A percentile compares a stretch with the other conserved stretches of the same genome.
These are phyloP conservation scores for Rhizoglyphus robini DNA, from an alignment of 1,140 invertebrate species.

Conservation along the genomic window DNA sequence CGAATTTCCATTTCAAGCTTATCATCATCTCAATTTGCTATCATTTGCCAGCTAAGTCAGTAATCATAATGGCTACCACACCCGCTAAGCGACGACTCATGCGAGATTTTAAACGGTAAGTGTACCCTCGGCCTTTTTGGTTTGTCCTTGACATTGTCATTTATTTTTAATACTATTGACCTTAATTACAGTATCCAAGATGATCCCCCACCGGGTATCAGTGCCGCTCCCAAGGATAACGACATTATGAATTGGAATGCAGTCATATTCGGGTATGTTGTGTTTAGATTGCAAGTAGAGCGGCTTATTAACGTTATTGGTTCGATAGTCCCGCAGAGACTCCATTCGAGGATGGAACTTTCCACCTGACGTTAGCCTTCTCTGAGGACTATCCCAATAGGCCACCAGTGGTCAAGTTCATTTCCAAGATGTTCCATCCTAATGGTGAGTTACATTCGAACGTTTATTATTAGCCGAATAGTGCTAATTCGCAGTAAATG, in stretches of 20 bases:
- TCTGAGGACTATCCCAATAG: conserved; percentile 99
- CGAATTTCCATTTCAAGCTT: not conserved
- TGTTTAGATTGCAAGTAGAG: not conserved
- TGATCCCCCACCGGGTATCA: conserved; percentile 95
- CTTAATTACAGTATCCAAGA: conserved; percentile 66
- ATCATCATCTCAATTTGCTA: not conserved
- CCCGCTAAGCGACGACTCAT: conserved; percentile 88
- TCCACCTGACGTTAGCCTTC: conserved; percentile 98
- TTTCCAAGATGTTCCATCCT: conserved; percentile 99
- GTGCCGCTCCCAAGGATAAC: conserved; percentile 94
- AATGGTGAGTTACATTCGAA: conserved; percentile 43
- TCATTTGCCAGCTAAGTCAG: not conserved
- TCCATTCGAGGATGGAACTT: conserved; percentile 98
- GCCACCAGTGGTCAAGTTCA: conserved; percentile 95
- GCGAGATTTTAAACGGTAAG: conserved; percentile 94
- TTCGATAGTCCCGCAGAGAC: conserved; percentile 72
- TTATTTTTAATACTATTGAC: not conserved
- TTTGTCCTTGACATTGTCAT: not conserved
- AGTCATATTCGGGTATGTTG: conserved; percentile 72
- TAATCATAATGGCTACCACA: conserved; percentile 60
- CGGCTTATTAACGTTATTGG: not conserved
- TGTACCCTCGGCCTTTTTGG: not conserved
- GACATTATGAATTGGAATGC: conserved; percentile 99
- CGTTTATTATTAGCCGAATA: not conserved
- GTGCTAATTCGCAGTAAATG: too few species aligned